A percentile compares a stretch with the other conserved stretches of the same genome.
phyloP scores from a whole-genome alignment of 2,797 vertebrate species.

The Sciaenops ocellatus region DNA sequence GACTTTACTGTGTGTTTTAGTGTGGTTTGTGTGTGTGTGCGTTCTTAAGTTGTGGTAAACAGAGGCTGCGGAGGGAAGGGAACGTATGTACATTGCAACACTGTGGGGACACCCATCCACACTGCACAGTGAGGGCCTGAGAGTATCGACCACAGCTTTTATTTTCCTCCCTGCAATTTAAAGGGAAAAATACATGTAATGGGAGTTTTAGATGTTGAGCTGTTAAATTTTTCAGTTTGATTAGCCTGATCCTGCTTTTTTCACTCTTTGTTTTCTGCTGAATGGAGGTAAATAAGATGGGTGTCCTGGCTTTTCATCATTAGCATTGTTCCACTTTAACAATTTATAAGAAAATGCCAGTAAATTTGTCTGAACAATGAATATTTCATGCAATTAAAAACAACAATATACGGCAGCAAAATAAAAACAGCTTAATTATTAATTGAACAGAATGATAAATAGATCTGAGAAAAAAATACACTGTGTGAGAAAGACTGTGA shows the following conservation, averaged over 20 bases:
- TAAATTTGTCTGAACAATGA: slow-evolving; percentile 86
- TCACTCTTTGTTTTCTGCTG: slow-evolving; percentile 80
- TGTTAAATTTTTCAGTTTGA: slow-evolving; percentile 90
- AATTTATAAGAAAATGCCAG: slow-evolving; percentile 88
- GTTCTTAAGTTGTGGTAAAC: slow-evolving; percentile 80
- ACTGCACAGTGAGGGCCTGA: slow-evolving; percentile 75
- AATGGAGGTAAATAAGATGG: slow-evolving; percentile 87
- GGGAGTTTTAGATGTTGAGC: slow-evolving; percentile 86
- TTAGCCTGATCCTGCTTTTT: slow-evolving; percentile 79
- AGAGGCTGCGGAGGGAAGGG: slow-evolving; percentile 72
- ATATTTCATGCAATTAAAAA: slow-evolving; percentile 90
- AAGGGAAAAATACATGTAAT: slow-evolving; percentile 89
- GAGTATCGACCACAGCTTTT: slow-evolving; percentile 82
- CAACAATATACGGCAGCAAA: slow-evolving; percentile 88
- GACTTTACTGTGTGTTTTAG: slow-evolving; percentile 66
- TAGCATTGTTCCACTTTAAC: slow-evolving; percentile 90
- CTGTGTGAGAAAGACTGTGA: slow-evolving; percentile 81
- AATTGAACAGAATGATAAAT: slow-evolving; percentile 89
- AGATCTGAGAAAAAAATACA: slow-evolving; percentile 79
- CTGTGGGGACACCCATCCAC: slow-evolving; percentile 80
- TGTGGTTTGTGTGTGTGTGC: slow-evolving; percentile 63
- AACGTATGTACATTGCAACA: slow-evolving; percentile 74
- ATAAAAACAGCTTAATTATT: slow-evolving; percentile 91
- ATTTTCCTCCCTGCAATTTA: slow-evolving; percentile 85
- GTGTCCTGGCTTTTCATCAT: slow-evolving; percentile 88